Evolutionary conservation across 2,113 vertebrate species (phyloP).

Genomic region (Thalassoma bifasciatum): DNA sequence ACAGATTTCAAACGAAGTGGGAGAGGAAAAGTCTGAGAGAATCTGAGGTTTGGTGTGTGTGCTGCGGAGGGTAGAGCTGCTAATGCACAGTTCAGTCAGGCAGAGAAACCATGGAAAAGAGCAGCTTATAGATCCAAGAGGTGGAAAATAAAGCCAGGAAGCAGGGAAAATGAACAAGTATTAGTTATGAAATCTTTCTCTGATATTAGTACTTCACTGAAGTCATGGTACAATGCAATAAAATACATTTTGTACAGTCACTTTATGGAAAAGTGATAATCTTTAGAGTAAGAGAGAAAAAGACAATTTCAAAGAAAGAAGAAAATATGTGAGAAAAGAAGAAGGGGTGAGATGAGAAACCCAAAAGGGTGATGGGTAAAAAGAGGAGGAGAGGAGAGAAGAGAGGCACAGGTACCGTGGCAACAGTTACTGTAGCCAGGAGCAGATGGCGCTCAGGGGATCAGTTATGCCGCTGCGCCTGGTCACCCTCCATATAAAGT

Average conservation of each 20-base stretch:
- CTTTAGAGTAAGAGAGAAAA: slow-evolving; percentile 9
- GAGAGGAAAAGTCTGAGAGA: slow-evolving; percentile 36
- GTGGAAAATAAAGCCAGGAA: not conserved
- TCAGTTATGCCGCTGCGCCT: slow-evolving; percentile 48
- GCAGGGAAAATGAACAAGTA: slow-evolving; percentile 4
- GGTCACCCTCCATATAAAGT: slow-evolving; percentile 52
- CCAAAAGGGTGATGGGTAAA: slow-evolving; percentile 44
- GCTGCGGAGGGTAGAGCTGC: not conserved
- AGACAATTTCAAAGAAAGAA: slow-evolving; percentile 8
- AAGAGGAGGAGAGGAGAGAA: too few species aligned
- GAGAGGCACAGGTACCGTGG: slow-evolving; percentile 68
- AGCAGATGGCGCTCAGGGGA: slow-evolving; percentile 74
- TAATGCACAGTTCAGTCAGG: not conserved
- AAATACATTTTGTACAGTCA: slow-evolving; percentile 43
- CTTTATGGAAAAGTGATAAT: slow-evolving; percentile 35
- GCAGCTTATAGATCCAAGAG: not conserved
- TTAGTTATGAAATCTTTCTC: slow-evolving; percentile 14
- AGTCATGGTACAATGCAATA: slow-evolving; percentile 37
- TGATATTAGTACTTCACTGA: slow-evolving; percentile 6
- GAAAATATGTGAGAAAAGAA: not conserved
- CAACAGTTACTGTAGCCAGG: slow-evolving; percentile 65
- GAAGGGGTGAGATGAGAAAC: not conserved
- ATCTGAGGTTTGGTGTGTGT: slow-evolving; percentile 39
- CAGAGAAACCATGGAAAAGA: not conserved
- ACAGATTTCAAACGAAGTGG: slow-evolving; percentile 47